These are phyloP conservation scores for Simalia tracyae DNA, from an alignment of 2,797 vertebrate species.

Conservation along the genomic window DNA sequence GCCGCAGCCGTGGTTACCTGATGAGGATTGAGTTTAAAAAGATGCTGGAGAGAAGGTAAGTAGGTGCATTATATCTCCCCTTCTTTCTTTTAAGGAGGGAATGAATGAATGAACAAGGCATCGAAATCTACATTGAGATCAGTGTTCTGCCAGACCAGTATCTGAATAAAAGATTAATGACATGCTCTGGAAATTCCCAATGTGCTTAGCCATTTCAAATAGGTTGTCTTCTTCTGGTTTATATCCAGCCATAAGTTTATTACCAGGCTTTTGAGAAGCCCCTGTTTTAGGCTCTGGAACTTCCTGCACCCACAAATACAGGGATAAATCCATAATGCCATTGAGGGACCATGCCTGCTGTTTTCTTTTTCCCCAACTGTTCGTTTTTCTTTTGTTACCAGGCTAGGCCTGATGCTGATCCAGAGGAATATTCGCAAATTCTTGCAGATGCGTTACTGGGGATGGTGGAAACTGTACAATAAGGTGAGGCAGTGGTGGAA, in stretches of 20 bases:
- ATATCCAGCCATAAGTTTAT: not conserved
- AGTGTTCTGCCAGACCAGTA: not conserved
- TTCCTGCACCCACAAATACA: not conserved
- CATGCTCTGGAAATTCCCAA: not conserved
- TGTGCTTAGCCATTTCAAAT: not conserved
- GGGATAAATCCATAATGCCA: not conserved
- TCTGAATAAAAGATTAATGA: not conserved
- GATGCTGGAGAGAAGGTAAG: slow-evolving; percentile 74
- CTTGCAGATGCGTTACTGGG: slow-evolving; percentile 75
- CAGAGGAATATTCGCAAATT: slow-evolving; percentile 77
- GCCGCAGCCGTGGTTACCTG: slow-evolving; percentile 65
- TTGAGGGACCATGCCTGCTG: not conserved
- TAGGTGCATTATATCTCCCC: not conserved
- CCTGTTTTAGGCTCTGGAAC: not conserved
- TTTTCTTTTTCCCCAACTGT: not conserved
- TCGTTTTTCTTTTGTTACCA: slow-evolving; percentile 38
- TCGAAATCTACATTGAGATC: not conserved
- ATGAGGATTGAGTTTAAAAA: slow-evolving; percentile 76
- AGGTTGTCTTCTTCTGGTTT: not conserved
- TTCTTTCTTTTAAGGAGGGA: not conserved
- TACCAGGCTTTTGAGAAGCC: not conserved
- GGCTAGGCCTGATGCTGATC: slow-evolving; percentile 71
- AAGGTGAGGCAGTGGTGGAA: slow-evolving; percentile 58
- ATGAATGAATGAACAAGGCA: not conserved
- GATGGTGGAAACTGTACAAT: slow-evolving; percentile 77